Evolutionary conservation across 1,140 invertebrate genomes (phyloP).

Genomic region (Megathymus violae): DNA sequence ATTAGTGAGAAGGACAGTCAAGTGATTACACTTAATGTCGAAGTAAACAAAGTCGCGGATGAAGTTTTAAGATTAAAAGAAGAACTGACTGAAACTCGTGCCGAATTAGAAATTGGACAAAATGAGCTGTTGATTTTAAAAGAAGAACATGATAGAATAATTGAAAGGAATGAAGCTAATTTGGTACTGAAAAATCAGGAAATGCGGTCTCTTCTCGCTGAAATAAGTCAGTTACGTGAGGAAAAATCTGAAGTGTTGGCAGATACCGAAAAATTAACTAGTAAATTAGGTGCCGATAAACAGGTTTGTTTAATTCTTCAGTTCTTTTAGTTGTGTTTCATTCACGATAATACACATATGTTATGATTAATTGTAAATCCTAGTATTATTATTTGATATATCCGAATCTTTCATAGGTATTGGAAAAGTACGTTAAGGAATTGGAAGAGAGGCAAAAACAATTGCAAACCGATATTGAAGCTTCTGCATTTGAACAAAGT

Average conservation of each 20-base stretch:
- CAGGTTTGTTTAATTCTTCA: constrained; percentile 58
- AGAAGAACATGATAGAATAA: constrained; percentile 54
- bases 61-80: constrained; percentile 49
- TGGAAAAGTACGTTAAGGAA: constrained; percentile 53
- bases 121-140: constrained; percentile 57
- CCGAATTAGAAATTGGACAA: constrained; percentile 61
- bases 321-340: constrained; percentile 17
- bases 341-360: constrained; percentile 15
- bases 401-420: constrained; percentile 56
- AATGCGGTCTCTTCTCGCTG: constrained; percentile 47
- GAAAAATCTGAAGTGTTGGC: constrained; percentile 47
- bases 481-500: constrained; percentile 48
- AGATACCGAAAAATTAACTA: constrained; percentile 47
- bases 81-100: constrained; percentile 55
- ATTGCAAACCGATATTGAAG: constrained; percentile 46
- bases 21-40: constrained; percentile 53
- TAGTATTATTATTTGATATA: constrained; percentile 17
- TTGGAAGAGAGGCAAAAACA: constrained; percentile 46
- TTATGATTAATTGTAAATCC: constrained; percentile 31
- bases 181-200: constrained; percentile 58
- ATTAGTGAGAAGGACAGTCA: constrained; percentile 56
- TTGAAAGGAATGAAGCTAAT: constrained; percentile 48
- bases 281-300: constrained; percentile 49
- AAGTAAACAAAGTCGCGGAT: constrained; percentile 52
- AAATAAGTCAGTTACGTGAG: constrained; percentile 46